A percentile compares a stretch with the other conserved stretches of the same genome.
Conservation (phyloP, 92 coral and sea anemone genomes). For the Parazoanthus atlanticus region DNA sequence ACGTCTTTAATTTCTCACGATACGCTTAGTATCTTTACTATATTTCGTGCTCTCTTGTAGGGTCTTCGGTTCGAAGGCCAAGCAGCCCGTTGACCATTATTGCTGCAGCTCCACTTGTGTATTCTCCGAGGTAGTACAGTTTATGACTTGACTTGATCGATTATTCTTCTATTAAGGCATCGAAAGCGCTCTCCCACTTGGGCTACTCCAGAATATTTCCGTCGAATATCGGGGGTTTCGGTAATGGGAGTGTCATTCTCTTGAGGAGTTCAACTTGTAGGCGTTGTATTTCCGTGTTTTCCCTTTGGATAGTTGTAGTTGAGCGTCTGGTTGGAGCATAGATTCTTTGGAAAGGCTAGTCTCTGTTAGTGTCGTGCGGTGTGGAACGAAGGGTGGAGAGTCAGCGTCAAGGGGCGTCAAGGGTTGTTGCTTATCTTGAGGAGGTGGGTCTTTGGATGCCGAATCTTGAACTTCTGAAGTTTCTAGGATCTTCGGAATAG, state of each 20-base stretch:
- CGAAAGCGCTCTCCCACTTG: conserved; percentile 65
- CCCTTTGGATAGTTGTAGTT: not conserved
- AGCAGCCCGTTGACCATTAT: conserved; percentile 53
- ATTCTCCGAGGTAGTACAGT: conserved; percentile 65
- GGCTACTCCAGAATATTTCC: conserved; percentile 65
- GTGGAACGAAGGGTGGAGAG: conserved; percentile 17
- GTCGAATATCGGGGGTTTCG: conserved; percentile 49
- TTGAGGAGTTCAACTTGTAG: conserved; percentile 44
- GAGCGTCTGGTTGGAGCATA: not conserved
- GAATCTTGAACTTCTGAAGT: not conserved
- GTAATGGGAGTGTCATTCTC: conserved; percentile 50
- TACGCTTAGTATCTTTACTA: conserved; percentile 71
- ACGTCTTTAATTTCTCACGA: conserved; percentile 44
- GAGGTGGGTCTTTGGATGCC: not conserved
- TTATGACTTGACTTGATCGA: conserved; percentile 53
- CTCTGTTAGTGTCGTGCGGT: conserved; percentile 20
- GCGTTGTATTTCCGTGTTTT: conserved; percentile 7
- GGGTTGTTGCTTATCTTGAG: conserved; percentile 3
- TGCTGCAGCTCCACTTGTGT: conserved; percentile 38
- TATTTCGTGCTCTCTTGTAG: conserved; percentile 64
- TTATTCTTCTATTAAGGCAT: conserved; percentile 63
- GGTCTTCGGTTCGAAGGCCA: conserved; percentile 69
- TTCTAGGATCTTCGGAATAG: not conserved
- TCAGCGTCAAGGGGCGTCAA: conserved; percentile 21
- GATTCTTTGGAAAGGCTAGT: not conserved